Conservation (phyloP, 2,888 invertebrate genomes). For the Leptogaster cylindrica region DNA sequence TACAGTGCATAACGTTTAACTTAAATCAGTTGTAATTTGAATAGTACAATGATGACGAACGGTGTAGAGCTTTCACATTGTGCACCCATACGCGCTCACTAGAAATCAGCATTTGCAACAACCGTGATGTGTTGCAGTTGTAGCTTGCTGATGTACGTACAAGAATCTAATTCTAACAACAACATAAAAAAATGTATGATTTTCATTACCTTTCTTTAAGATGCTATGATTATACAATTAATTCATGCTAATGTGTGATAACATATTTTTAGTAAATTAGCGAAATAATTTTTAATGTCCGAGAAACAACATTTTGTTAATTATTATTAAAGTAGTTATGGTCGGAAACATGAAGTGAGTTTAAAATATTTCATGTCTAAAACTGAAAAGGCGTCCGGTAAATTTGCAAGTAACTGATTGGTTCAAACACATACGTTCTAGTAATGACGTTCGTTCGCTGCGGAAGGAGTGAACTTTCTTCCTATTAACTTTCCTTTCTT, state of each 20-base stretch:
- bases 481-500: no score
- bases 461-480: no score
- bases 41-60: constrained; percentile 6
- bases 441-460: no score
- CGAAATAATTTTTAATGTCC: background rate
- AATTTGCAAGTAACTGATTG: no score
- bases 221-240: background rate
- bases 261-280: constrained; percentile 4
- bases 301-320: constrained; percentile 4
- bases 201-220: background rate
- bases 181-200: background rate
- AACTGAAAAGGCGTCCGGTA: no score
- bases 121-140: background rate
- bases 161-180: background rate
- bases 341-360: constrained; percentile 1
- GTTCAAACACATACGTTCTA: no score
- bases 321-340: constrained; percentile 1
- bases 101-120: no score
- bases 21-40: background rate
- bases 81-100: no score
- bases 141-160: constrained; percentile 6
- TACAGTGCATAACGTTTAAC: no score
- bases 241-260: constrained; percentile 16
- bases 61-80: background rate
- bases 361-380: constrained; percentile 2